Evolutionary conservation across 2,888 invertebrate species (phyloP).

Genomic region (Acronicta leporina): DNA sequence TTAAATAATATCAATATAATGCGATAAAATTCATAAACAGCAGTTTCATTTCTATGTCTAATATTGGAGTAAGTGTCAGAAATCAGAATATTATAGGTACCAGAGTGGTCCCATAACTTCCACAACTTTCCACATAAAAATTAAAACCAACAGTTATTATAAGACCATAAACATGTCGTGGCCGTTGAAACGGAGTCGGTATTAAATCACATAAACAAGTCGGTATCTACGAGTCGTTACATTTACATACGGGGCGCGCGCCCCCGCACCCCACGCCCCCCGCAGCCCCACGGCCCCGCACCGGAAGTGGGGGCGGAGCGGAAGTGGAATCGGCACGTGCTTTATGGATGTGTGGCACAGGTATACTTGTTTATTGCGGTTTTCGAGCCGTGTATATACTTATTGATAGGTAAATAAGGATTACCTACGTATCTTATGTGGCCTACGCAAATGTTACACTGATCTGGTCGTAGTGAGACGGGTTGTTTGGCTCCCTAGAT

Average conservation of each 20-base stretch:
- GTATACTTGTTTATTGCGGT: constrained; percentile 50
- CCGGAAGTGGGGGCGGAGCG: constrained; percentile 55
- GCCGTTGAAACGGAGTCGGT: constrained; percentile 50
- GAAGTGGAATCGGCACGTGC: constrained; percentile 55
- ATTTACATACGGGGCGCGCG: constrained; percentile 61
- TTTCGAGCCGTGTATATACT: constrained; percentile 44
- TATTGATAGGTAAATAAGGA: constrained; percentile 17
- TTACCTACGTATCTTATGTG: background rate
- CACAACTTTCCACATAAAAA: constrained; percentile 30
- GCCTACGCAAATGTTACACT: too few relatives aligned
- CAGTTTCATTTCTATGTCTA: too few relatives aligned
- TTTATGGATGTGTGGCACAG: constrained; percentile 52
- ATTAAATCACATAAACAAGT: constrained; percentile 64
- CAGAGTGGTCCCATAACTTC: too few relatives aligned
- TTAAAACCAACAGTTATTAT: constrained; percentile 49
- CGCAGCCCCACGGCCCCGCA: constrained; percentile 2
- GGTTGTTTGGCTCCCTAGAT: too few relatives aligned
- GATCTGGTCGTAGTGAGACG: too few relatives aligned
- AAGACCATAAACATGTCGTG: constrained; percentile 51
- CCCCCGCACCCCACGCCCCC: constrained; percentile 11
- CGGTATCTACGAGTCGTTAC: constrained; percentile 51
- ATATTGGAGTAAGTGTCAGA: too few relatives aligned
- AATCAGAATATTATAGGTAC: too few relatives aligned
- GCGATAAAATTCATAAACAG: too few relatives aligned
- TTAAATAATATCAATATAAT: too few relatives aligned